Conservation (phyloP, 2,797 vertebrate species). For the Chelon auratus region DNA sequence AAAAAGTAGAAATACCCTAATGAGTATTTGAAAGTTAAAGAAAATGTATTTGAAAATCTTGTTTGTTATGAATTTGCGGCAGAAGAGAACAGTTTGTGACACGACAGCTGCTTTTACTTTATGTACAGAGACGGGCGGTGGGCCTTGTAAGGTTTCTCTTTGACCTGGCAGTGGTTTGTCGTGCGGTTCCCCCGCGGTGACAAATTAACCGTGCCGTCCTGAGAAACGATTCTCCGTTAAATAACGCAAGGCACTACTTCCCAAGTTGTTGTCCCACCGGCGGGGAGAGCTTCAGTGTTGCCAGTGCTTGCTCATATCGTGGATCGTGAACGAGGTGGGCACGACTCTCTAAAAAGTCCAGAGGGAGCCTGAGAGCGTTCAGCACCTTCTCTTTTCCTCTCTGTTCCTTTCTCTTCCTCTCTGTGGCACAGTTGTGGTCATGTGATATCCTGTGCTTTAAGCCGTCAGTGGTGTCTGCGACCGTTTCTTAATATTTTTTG, state of each 20-base stretch:
- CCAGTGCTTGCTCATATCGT: slow-evolving; percentile 1
- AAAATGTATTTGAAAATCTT: slow-evolving; percentile 4
- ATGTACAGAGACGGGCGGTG: slow-evolving; percentile 14
- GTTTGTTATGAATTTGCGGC: background rate
- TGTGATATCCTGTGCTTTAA: slow-evolving; percentile 77
- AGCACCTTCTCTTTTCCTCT: slow-evolving; percentile 34
- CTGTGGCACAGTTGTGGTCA: slow-evolving; percentile 73
- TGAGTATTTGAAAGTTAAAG: slow-evolving; percentile 6
- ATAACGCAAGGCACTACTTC: slow-evolving; percentile 21
- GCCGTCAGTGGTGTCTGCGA: slow-evolving; percentile 72
- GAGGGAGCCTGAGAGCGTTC: slow-evolving; percentile 39
- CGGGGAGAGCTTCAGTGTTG: background rate
- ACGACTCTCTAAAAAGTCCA: slow-evolving; percentile 18
- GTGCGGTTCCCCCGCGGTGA: background rate
- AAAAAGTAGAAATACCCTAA: background rate
- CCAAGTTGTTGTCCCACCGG: background rate
- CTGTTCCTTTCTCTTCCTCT: slow-evolving; percentile 46
- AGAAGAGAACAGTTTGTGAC: slow-evolving; percentile 13
- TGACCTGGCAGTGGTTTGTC: slow-evolving; percentile 31
- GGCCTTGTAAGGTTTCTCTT: slow-evolving; percentile 13
- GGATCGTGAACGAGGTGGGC: slow-evolving; percentile 18
- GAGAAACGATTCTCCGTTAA: background rate
- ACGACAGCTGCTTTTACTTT: slow-evolving; percentile 17
- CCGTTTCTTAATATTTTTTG: slow-evolving; percentile 82
- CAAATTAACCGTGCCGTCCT: slow-evolving; percentile 4